Percentiles rank a stretch among this genome's conserved stretches.
Conservation (phyloP, 2,888 invertebrate genomes). For the Noctua janthina region DNA sequence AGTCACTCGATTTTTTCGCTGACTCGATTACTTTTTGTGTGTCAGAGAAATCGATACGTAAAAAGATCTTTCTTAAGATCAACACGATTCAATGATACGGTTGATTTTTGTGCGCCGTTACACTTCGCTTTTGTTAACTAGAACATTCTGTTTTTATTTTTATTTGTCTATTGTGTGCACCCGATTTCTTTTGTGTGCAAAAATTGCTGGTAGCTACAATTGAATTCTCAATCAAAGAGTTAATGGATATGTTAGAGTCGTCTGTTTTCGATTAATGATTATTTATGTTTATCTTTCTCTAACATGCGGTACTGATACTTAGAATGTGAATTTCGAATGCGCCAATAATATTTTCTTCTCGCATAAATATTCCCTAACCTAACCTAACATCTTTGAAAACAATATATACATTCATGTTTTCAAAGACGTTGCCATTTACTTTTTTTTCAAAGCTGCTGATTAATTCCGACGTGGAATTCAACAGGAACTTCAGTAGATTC, state of each 20-base stretch:
- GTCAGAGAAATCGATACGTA: constrained; percentile 76
- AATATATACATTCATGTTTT: not conserved
- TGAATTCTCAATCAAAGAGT: constrained; percentile 40
- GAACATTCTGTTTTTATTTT: constrained; percentile 46
- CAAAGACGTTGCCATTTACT: not conserved
- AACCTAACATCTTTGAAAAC: too few relatives aligned
- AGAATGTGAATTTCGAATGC: not conserved
- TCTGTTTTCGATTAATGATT: constrained; percentile 32
- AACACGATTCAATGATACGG: constrained; percentile 71
- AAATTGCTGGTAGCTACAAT: constrained; percentile 44
- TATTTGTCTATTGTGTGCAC: constrained; percentile 35
- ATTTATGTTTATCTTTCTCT: constrained; percentile 41
- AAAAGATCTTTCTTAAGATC: constrained; percentile 70
- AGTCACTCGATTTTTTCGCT: constrained; percentile 63
- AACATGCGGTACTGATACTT: not conserved
- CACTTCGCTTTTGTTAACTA: constrained; percentile 58
- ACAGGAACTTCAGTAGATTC: not conserved
- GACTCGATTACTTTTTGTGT: constrained; percentile 78
- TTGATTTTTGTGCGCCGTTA: constrained; percentile 68
- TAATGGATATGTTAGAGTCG: constrained; percentile 37
- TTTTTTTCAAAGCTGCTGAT: not conserved
- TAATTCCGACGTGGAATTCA: not conserved
- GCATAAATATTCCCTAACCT: not conserved
- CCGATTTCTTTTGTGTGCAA: constrained; percentile 54
- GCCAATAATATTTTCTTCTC: not conserved